Conservation (phyloP, 2,113 vertebrate genomes). For the Burhinus oedicnemus region DNA sequence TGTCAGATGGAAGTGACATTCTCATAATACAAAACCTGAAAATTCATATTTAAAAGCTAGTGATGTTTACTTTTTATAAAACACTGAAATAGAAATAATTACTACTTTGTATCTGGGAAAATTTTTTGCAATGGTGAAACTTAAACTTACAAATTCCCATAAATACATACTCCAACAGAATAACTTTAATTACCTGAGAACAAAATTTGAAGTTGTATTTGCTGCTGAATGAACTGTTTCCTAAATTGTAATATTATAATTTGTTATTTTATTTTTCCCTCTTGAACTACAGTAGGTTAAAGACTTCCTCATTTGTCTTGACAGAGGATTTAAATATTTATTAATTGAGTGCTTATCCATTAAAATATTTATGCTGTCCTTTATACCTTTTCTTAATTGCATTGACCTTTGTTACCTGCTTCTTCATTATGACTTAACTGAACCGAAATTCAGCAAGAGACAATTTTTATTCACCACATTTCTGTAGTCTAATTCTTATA, state of each 20-base stretch:
- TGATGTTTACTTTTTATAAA: background rate
- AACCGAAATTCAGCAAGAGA: background rate
- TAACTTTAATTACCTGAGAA: background rate
- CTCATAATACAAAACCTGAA: background rate
- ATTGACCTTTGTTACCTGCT: background rate
- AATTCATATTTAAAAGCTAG: background rate
- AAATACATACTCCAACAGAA: background rate
- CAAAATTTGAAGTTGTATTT: background rate
- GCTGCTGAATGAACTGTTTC: background rate
- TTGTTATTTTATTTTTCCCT: background rate
- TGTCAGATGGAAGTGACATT: background rate
- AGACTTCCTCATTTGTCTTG: background rate
- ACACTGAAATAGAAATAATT: background rate
- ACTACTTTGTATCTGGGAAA: background rate
- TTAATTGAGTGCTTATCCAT: background rate
- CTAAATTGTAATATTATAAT: background rate
- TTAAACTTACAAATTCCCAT: background rate
- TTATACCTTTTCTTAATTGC: conserved; percentile 7
- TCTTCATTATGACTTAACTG: background rate
- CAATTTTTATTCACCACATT: background rate
- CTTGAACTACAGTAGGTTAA: background rate
- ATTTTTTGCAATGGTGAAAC: background rate
- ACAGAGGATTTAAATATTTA: background rate
- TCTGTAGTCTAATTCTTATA: background rate
- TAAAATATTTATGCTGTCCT: background rate